phyloP scores from a whole-genome alignment of 1,140 invertebrate species.

The Antheraea pernyi region DNA sequence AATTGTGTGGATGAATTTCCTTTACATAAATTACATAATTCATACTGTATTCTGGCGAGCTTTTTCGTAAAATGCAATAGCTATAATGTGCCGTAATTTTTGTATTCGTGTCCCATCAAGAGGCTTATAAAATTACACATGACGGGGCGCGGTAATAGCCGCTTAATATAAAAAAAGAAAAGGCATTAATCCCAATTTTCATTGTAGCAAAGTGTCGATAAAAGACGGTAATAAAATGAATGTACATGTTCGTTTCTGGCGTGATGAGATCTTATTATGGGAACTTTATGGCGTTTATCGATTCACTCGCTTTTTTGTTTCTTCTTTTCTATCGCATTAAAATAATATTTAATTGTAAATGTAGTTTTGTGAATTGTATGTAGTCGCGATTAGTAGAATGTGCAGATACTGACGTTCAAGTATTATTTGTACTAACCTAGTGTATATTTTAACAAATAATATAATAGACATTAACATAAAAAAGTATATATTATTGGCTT shows the following conservation, averaged over 20 bases:
- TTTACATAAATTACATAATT: too few relatives aligned
- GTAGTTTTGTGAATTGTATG: neutral
- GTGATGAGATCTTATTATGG: neutral
- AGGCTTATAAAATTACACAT: neutral
- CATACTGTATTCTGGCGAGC: too few relatives aligned
- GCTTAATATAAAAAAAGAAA: constrained; percentile 1
- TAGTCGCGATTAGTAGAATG: too few relatives aligned
- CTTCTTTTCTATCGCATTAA: neutral
- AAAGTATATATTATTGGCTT: too few relatives aligned
- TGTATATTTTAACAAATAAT: too few relatives aligned
- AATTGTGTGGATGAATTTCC: too few relatives aligned
- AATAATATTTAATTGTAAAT: neutral
- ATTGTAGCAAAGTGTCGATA: neutral
- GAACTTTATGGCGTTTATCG: neutral
- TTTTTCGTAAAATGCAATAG: too few relatives aligned
- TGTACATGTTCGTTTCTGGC: neutral
- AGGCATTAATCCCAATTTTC: neutral
- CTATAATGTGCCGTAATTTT: too few relatives aligned
- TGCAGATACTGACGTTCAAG: too few relatives aligned
- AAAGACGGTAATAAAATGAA: constrained; percentile 1
- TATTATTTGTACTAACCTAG: too few relatives aligned
- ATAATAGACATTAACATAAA: too few relatives aligned
- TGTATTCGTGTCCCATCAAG: neutral
- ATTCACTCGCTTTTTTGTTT: neutral
- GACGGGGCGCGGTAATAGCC: neutral